phyloP scores from a whole-genome alignment of 2,113 vertebrate species.

The Scolopax mira region DNA sequence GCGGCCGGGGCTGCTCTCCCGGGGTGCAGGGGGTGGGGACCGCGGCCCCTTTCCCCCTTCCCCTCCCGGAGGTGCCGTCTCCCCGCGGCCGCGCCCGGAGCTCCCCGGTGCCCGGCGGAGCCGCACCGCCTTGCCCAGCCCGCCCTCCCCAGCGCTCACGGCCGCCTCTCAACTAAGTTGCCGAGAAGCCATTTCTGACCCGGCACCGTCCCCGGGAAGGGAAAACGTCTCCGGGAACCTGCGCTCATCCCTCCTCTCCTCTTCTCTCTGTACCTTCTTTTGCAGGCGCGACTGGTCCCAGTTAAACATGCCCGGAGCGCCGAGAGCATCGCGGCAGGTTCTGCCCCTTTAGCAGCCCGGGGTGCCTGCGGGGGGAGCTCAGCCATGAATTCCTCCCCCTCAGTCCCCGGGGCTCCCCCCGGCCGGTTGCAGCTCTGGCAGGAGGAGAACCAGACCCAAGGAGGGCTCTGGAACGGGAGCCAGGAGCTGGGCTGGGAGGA shows the following conservation, averaged over 20 bases:
- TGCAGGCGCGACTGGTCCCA: not conserved
- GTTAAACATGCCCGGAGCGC: not conserved
- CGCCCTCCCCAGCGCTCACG: not conserved
- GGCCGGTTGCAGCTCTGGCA: constrained; percentile 40
- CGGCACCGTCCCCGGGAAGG: not conserved
- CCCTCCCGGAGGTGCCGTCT: not conserved
- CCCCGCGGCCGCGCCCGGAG: not conserved
- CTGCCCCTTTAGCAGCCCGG: not conserved
- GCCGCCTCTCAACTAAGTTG: constrained; percentile 21
- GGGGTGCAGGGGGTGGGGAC: no score
- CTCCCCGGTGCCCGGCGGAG: not conserved
- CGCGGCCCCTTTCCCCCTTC: not conserved
- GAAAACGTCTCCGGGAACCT: not conserved
- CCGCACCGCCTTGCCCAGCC: not conserved
- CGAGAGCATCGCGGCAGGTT: not conserved
- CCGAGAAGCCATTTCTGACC: not conserved
- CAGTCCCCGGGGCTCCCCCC: not conserved
- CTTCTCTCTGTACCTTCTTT: not conserved
- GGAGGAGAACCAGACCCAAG: constrained; percentile 55
- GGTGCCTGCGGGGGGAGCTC: not conserved
- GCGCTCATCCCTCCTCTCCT: not conserved
- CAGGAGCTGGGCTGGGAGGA: constrained; percentile 70
- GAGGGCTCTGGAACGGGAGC: constrained; percentile 34
- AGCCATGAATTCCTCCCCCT: constrained; percentile 67
- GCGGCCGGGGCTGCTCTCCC: not conserved